These are phyloP conservation scores for Lindbergichthys nudifrons DNA, from an alignment of 2,797 vertebrate species.

Conservation along the genomic window DNA sequence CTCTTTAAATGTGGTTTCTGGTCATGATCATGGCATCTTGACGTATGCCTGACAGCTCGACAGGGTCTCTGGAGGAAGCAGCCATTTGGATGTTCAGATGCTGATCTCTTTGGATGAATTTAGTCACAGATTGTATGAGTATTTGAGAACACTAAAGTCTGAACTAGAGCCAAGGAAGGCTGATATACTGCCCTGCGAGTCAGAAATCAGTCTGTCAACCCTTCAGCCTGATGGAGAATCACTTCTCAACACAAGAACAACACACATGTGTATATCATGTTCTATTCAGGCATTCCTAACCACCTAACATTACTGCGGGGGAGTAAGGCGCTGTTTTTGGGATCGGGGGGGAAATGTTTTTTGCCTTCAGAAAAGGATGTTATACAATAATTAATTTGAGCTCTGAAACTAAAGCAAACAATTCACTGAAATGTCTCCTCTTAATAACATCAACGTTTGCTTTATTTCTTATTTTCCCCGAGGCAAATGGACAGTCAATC, in stretches of 20 bases:
- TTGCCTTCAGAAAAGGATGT: slow-evolving; percentile 21
- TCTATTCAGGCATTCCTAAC: slow-evolving; percentile 12
- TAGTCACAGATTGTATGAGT: slow-evolving; percentile 22
- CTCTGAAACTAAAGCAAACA: background rate
- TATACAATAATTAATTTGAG: slow-evolving; percentile 5
- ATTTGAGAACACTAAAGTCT: slow-evolving; percentile 25
- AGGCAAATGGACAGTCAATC: background rate
- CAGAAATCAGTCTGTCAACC: slow-evolving; percentile 33
- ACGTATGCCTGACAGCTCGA: slow-evolving; percentile 53
- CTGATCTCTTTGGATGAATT: slow-evolving; percentile 48
- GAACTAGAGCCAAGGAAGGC: slow-evolving; percentile 10
- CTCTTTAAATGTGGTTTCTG: slow-evolving; percentile 39
- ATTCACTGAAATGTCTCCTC: background rate
- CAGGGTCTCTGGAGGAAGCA: slow-evolving; percentile 37
- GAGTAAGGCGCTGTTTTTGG: slow-evolving; percentile 12
- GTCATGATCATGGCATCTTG: slow-evolving; percentile 20
- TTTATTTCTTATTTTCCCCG: background rate
- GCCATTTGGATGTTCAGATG: slow-evolving; percentile 50
- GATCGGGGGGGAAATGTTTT: slow-evolving; percentile 17
- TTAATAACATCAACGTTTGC: background rate
- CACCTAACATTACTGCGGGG: slow-evolving; percentile 7
- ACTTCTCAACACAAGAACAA: slow-evolving; percentile 32
- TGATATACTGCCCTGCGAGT: slow-evolving; percentile 24
- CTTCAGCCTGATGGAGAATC: slow-evolving; percentile 48
- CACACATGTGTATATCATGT: slow-evolving; percentile 25